phyloP scores from a whole-genome alignment of 2,888 invertebrate genomes.

The Emmelina monodactyla region DNA sequence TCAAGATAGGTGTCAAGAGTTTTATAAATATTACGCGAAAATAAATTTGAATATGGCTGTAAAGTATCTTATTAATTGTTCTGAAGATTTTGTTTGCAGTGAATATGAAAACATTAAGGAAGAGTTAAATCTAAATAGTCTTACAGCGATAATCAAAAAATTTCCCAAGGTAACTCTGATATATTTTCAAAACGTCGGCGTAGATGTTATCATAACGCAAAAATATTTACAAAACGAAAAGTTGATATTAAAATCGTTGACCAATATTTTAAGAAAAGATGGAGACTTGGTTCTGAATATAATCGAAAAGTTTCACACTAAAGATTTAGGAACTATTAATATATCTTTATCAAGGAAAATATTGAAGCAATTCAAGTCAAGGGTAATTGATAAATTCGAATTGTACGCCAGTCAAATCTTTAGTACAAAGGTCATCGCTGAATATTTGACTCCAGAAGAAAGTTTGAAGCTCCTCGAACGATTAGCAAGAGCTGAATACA shows the following conservation, averaged over 20 bases:
- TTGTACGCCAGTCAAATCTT: constrained; percentile 19
- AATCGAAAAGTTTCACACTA: constrained; percentile 18
- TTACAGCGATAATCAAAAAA: constrained; percentile 31
- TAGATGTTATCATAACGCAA: constrained; percentile 14
- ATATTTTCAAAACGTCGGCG: constrained; percentile 27
- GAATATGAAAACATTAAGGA: constrained; percentile 23
- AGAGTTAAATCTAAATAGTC: constrained; percentile 25
- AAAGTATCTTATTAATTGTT: constrained; percentile 29
- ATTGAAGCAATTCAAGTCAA: constrained; percentile 16
- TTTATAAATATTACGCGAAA: constrained; percentile 30
- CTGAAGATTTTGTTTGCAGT: constrained; percentile 22
- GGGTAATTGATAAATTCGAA: constrained; percentile 20
- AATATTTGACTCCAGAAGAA: constrained; percentile 17
- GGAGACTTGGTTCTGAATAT: constrained; percentile 19
- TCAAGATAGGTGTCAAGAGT: constrained; percentile 24
- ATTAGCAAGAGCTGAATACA: constrained; percentile 18
- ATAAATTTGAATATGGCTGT: constrained; percentile 23
- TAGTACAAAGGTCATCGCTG: constrained; percentile 17
- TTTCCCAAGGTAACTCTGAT: constrained; percentile 25
- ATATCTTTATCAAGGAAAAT: constrained; percentile 17
- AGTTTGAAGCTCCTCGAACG: constrained; percentile 18
- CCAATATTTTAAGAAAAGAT: constrained; percentile 26
- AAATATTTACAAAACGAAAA: constrained; percentile 16
- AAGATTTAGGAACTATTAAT: constrained; percentile 8
- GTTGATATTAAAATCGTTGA: constrained; percentile 25